These are phyloP conservation scores for Cyprinodon variegatus DNA, from an alignment of 2,113 vertebrate genomes.

Conservation along the genomic window DNA sequence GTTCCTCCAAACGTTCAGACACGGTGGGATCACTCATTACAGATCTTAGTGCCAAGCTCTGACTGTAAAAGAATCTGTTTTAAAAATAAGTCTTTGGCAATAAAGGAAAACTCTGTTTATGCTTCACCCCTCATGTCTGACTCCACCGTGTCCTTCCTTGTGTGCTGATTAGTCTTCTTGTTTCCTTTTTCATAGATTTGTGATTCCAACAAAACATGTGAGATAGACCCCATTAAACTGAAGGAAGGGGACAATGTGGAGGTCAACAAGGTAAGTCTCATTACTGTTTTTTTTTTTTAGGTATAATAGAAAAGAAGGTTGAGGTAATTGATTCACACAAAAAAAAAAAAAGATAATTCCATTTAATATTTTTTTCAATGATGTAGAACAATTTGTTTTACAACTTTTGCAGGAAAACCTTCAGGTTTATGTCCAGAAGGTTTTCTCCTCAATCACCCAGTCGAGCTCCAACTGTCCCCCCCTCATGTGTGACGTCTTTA, in stretches of 20 bases:
- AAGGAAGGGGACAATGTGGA: slow-evolving; percentile 96
- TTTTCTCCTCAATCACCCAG: slow-evolving; percentile 92
- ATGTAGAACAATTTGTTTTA: neutral
- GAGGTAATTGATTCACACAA: neutral
- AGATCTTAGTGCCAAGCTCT: too few species aligned
- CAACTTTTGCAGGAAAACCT: slow-evolving; percentile 89
- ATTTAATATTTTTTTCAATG: neutral
- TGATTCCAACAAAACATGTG: slow-evolving; percentile 94
- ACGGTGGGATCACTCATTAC: too few species aligned
- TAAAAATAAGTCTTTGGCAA: too few species aligned
- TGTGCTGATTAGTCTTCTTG: neutral
- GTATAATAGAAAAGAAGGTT: neutral
- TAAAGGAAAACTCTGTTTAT: too few species aligned
- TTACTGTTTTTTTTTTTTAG: neutral
- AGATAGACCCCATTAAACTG: slow-evolving; percentile 94
- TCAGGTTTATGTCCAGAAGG: slow-evolving; percentile 93
- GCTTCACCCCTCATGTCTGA: neutral
- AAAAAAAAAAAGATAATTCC: neutral
- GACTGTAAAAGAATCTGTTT: too few species aligned
- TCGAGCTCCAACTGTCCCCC: slow-evolving; percentile 97
- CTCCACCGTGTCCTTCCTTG: neutral
- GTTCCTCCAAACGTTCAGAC: too few species aligned
- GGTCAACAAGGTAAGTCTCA: slow-evolving; percentile 86
- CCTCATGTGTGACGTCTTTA: slow-evolving; percentile 97
- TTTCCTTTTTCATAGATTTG: slow-evolving; percentile 82